Conservation (phyloP, 2,113 vertebrate species). For the Cochlearius cochlearius region DNA sequence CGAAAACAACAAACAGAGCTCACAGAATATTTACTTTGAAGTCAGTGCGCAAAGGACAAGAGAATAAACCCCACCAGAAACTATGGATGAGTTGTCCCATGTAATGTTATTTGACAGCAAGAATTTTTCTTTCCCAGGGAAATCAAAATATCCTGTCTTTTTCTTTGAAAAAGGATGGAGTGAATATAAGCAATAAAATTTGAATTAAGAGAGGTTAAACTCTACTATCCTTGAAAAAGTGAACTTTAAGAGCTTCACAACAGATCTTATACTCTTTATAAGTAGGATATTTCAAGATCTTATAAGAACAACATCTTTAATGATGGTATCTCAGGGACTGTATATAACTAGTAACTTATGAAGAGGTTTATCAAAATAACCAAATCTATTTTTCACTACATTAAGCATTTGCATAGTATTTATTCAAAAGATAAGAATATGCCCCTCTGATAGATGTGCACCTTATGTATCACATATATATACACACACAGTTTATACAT, state of each 20-base stretch:
- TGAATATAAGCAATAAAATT: neutral
- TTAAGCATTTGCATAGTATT: neutral
- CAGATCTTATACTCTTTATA: neutral
- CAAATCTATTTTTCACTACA: neutral
- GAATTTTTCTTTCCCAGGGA: neutral
- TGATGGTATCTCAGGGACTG: neutral
- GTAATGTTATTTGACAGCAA: neutral
- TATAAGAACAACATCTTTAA: neutral
- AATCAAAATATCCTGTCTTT: neutral
- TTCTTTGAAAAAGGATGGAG: rapidly evolving
- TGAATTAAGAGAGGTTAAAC: neutral
- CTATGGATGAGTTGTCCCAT: neutral
- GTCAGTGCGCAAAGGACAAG: neutral
- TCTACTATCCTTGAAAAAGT: neutral
- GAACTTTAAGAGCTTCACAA: neutral
- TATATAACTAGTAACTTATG: neutral
- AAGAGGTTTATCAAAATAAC: neutral
- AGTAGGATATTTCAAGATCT: neutral
- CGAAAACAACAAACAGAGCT: neutral
- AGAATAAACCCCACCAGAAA: neutral
- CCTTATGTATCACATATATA: neutral
- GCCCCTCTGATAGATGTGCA: rapidly evolving
- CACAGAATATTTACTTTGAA: neutral
- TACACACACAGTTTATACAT: neutral
- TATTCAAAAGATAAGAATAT: neutral